These are phyloP conservation scores for Cyphomyrus plagiostoma DNA, from an alignment of 2,113 vertebrate species.

Conservation along the genomic window DNA sequence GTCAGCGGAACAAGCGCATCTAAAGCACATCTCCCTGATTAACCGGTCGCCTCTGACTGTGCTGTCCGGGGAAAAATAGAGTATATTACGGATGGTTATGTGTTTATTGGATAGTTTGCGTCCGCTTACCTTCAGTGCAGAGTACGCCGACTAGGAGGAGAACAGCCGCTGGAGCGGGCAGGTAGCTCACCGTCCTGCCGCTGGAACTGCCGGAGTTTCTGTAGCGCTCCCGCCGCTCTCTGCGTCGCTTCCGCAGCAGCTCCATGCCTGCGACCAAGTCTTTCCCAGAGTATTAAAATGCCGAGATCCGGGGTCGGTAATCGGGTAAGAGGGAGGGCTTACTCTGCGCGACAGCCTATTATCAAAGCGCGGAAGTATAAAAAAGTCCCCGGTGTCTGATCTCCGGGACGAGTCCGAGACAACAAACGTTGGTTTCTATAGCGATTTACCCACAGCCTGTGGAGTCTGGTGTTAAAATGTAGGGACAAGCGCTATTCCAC, in stretches of 20 bases:
- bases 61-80: neutral
- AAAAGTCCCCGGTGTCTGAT: neutral
- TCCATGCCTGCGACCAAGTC: constrained; percentile 44
- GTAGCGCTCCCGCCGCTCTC: neutral
- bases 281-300: constrained; percentile 1
- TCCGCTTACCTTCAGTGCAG: constrained; percentile 52
- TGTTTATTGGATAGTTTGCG: neutral
- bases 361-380: constrained; percentile 6
- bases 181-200: constrained; percentile 23
- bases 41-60: neutral
- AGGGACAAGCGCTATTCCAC: neutral
- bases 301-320: constrained; percentile 20
- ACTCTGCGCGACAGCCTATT: constrained; percentile 36
- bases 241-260: constrained; percentile 27
- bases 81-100: neutral
- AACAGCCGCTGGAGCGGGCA: constrained; percentile 11
- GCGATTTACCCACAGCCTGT: neutral
- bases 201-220: constrained; percentile 1
- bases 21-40: neutral
- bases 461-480: neutral
- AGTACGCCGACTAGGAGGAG: constrained; percentile 42
- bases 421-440: neutral
- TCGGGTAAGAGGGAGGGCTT: neutral
- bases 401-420: neutral
- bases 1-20: neutral